Conservation (phyloP, 2,888 invertebrate genomes). For the Andrena dorsata region DNA sequence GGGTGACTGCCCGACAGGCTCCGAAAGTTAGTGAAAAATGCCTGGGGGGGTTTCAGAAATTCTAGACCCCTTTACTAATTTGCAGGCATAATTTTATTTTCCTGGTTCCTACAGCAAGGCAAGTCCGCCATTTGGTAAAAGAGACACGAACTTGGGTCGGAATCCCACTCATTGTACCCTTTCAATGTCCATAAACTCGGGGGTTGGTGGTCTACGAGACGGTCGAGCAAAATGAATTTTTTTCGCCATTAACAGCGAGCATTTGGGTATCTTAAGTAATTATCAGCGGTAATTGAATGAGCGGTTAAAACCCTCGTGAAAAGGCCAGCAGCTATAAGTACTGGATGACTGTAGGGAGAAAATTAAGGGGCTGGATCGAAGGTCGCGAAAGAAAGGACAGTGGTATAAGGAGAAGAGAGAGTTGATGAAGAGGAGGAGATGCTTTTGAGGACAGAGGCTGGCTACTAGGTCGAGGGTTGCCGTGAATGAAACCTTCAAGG, state of each 20-base stretch:
- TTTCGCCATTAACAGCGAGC: slow-evolving; percentile 44
- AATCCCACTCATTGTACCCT: slow-evolving; percentile 4
- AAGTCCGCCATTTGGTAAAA: neutral
- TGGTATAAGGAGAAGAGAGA: slow-evolving; percentile 34
- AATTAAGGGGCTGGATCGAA: slow-evolving; percentile 61
- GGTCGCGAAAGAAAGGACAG: slow-evolving; percentile 54
- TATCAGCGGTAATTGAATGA: slow-evolving; percentile 72
- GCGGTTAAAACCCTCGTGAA: slow-evolving; percentile 67
- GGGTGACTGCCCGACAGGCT: too few relatives aligned
- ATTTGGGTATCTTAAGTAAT: slow-evolving; percentile 70
- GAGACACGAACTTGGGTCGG: neutral
- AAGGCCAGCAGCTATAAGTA: slow-evolving; percentile 63
- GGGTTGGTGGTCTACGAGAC: neutral
- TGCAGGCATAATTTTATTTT: neutral
- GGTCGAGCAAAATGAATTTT: slow-evolving; percentile 44
- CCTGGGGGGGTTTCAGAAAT: too few relatives aligned
- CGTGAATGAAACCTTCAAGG: slow-evolving; percentile 62
- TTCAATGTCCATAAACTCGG: slow-evolving; percentile 12
- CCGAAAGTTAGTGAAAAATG: too few relatives aligned
- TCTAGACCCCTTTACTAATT: too few relatives aligned
- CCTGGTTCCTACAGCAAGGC: too few relatives aligned
- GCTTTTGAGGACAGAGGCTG: slow-evolving; percentile 47
- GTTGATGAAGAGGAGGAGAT: slow-evolving; percentile 64
- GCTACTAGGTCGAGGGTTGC: slow-evolving; percentile 57
- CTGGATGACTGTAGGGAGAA: slow-evolving; percentile 44